These are phyloP conservation scores for Agapornis roseicollis DNA, from an alignment of 2,113 vertebrate species.

Conservation along the genomic window DNA sequence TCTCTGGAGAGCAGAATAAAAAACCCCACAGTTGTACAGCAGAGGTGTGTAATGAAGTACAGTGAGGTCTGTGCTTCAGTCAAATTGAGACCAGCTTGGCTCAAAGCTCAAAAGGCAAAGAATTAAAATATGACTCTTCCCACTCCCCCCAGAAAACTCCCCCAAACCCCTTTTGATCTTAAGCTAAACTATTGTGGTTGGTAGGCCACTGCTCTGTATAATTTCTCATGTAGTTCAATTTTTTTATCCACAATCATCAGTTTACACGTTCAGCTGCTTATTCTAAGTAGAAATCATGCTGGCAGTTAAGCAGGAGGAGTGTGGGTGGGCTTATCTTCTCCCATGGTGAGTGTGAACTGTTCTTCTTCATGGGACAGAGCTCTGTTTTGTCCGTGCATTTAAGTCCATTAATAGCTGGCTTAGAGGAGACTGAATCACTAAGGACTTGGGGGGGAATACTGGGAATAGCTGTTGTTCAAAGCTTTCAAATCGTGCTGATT, in stretches of 20 bases:
- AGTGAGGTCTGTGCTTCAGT: not conserved
- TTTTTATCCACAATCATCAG: not conserved
- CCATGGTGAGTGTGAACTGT: not conserved
- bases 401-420: not conserved
- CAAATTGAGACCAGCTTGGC: not conserved
- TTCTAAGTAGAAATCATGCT: not conserved
- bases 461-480: not conserved
- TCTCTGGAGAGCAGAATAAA: not conserved
- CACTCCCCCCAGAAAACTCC: accelerated
- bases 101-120: not conserved
- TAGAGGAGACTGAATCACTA: not conserved
- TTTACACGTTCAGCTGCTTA: not conserved
- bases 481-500: not conserved
- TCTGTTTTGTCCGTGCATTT: not conserved
- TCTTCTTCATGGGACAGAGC: not conserved
- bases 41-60: not conserved
- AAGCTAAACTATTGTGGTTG: not conserved
- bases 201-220: not conserved
- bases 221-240: not conserved
- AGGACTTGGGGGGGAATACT: not conserved
- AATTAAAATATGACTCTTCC: not conserved
- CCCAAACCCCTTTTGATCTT: not conserved
- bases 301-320: not conserved
- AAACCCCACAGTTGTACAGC: not conserved
- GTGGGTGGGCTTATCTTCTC: not conserved